Evolutionary conservation across 2,888 invertebrate genomes (phyloP).

Genomic region (Dryadula phaetusa): DNA sequence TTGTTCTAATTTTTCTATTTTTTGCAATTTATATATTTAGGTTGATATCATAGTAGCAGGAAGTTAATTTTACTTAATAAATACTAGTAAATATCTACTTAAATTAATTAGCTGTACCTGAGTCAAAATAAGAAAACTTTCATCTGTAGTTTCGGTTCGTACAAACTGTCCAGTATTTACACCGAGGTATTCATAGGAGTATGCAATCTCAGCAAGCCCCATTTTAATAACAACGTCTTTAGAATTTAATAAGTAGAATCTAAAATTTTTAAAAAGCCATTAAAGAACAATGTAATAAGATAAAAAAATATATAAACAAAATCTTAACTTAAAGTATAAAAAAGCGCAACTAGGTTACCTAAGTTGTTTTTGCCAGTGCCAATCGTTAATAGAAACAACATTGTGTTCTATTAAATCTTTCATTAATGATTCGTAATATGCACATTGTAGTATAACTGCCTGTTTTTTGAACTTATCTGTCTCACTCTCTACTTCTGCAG

Average conservation of each 20-base stretch:
- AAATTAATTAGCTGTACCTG: slow-evolving; percentile 82
- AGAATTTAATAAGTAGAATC: slow-evolving; percentile 87
- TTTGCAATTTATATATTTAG: too few relatives aligned
- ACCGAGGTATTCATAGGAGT: slow-evolving; percentile 99
- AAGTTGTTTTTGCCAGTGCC: slow-evolving; percentile 98
- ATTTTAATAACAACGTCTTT: slow-evolving; percentile 91
- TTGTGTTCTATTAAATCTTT: slow-evolving; percentile 89
- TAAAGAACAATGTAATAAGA: background rate
- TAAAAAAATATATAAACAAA: background rate
- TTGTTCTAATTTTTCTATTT: too few relatives aligned
- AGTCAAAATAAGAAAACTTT: slow-evolving; percentile 98
- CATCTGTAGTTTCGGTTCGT: slow-evolving; percentile 97
- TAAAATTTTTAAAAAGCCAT: slow-evolving; percentile 55
- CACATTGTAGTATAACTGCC: slow-evolving; percentile 95
- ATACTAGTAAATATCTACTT: background rate
- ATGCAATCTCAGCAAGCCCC: slow-evolving; percentile 97
- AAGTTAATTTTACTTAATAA: background rate
- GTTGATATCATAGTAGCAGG: background rate
- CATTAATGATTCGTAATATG: slow-evolving; percentile 94
- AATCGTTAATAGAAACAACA: slow-evolving; percentile 88
- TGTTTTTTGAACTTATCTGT: slow-evolving; percentile 94
- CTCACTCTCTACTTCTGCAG: slow-evolving; percentile 80
- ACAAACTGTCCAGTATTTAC: slow-evolving; percentile 96
- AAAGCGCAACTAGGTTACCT: slow-evolving; percentile 74
- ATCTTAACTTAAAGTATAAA: background rate